phyloP scores from a whole-genome alignment of 2,888 invertebrate species.

The Ophion ventricosus region DNA sequence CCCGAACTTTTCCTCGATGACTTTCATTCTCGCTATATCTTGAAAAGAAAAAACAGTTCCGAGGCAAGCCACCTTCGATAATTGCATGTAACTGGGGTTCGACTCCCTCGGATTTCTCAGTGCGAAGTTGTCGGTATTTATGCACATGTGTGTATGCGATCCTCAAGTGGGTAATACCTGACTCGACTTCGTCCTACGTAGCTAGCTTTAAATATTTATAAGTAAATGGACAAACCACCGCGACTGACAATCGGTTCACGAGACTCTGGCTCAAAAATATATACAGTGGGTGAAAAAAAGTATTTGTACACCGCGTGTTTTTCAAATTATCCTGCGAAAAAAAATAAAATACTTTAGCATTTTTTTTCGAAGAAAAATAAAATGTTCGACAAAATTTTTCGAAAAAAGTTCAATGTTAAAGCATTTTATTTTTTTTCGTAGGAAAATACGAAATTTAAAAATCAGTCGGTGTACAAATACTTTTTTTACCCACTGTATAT shows the following conservation, averaged over 20 bases:
- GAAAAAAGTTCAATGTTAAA: no score
- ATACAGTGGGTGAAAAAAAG: no score
- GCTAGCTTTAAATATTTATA: slow-evolving; percentile 59
- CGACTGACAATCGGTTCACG: slow-evolving; percentile 19
- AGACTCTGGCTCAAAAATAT: not conserved
- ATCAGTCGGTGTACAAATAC: no score
- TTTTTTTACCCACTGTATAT: no score
- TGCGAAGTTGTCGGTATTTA: slow-evolving; percentile 30
- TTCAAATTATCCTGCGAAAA: no score
- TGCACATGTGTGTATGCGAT: slow-evolving; percentile 35
- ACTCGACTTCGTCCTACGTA: slow-evolving; percentile 64
- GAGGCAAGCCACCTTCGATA: slow-evolving; percentile 67
- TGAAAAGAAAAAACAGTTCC: slow-evolving; percentile 28
- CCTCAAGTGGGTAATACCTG: slow-evolving; percentile 16
- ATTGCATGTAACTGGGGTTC: slow-evolving; percentile 74
- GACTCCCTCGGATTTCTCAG: slow-evolving; percentile 60
- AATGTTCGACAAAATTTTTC: no score
- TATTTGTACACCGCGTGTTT: no score
- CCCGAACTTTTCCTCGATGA: slow-evolving; percentile 62
- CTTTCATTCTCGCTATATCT: slow-evolving; percentile 68
- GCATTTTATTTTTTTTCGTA: no score
- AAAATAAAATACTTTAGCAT: no score
- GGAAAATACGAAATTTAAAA: no score
- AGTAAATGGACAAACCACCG: slow-evolving; percentile 37
- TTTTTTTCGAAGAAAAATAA: no score